A percentile compares a stretch with the other conserved stretches of the same genome.
These are phyloP conservation scores for Leptosomus discolor DNA, from an alignment of 2,113 vertebrate species.

Conservation along the genomic window DNA sequence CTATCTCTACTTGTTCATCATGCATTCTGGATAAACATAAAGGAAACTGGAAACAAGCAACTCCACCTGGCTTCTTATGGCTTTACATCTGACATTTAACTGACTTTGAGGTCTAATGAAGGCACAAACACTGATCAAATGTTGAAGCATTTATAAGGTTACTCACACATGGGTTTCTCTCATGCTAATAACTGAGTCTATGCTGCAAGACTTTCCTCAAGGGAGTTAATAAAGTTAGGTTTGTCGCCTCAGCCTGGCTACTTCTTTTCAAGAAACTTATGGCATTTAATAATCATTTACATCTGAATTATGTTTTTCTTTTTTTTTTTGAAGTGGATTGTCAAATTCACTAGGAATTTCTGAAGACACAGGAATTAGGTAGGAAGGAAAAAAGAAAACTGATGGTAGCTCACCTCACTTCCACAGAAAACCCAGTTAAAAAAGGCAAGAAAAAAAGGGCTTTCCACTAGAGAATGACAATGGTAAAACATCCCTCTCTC, in stretches of 20 bases:
- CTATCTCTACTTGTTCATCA: not conserved
- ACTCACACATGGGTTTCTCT: not conserved
- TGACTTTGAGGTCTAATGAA: conserved; percentile 24
- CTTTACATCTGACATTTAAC: conserved; percentile 7
- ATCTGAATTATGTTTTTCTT: no score
- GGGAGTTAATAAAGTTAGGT: not conserved
- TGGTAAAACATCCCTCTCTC: not conserved
- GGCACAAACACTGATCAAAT: not conserved
- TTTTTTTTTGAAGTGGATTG: not conserved
- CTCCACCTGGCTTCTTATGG: not conserved
- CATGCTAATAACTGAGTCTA: not conserved
- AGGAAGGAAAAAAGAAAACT: not conserved
- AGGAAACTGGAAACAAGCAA: not conserved
- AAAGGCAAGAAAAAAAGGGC: not conserved
- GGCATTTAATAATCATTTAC: not conserved
- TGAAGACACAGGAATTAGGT: not conserved
- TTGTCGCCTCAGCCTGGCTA: not conserved
- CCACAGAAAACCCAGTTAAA: not conserved
- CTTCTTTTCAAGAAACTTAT: not conserved
- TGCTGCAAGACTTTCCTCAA: not conserved
- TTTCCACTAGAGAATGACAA: not conserved
- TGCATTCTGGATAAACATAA: not conserved
- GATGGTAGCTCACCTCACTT: not conserved
- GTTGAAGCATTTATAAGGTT: conserved; percentile 25
- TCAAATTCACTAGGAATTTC: conserved; percentile 14